Evolutionary conservation across 2,797 vertebrate species (phyloP).

Genomic region (Epinephelus awoara): DNA sequence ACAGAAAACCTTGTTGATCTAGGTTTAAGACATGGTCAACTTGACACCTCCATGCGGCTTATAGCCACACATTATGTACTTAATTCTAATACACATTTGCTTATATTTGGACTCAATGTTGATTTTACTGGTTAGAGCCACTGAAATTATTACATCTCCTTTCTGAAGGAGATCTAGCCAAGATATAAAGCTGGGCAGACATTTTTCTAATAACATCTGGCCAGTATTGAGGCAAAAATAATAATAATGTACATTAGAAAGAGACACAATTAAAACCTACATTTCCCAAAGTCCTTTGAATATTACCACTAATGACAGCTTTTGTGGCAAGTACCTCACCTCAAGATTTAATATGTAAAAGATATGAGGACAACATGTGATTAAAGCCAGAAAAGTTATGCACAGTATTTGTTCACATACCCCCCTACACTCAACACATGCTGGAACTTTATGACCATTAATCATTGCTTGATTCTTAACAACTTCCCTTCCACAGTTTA

Average conservation of each 20-base stretch:
- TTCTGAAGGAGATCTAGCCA: neutral
- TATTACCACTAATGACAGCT: neutral
- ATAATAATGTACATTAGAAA: neutral
- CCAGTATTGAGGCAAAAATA: neutral
- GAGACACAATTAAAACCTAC: neutral
- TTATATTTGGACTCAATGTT: constrained; percentile 9
- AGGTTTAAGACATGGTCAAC: constrained; percentile 24
- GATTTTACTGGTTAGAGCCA: constrained; percentile 5
- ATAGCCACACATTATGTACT: constrained; percentile 3
- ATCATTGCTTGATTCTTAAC: constrained; percentile 48
- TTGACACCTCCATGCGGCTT: constrained; percentile 4
- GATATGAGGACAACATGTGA: neutral
- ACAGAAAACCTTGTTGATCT: constrained; percentile 7
- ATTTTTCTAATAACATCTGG: neutral
- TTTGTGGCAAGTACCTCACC: neutral
- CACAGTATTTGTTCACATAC: constrained; percentile 16
- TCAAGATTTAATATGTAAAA: constrained; percentile 9
- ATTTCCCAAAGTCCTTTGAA: neutral
- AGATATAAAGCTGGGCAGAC: neutral
- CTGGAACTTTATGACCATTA: constrained; percentile 54
- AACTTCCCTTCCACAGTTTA: constrained; percentile 54
- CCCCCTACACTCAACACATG: constrained; percentile 27
- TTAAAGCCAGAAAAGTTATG: constrained; percentile 10
- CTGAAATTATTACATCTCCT: neutral
- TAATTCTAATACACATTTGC: neutral